These are phyloP conservation scores for Drosophila stalkeri DNA, from an alignment of 2,888 invertebrate genomes.

Conservation along the genomic window DNA sequence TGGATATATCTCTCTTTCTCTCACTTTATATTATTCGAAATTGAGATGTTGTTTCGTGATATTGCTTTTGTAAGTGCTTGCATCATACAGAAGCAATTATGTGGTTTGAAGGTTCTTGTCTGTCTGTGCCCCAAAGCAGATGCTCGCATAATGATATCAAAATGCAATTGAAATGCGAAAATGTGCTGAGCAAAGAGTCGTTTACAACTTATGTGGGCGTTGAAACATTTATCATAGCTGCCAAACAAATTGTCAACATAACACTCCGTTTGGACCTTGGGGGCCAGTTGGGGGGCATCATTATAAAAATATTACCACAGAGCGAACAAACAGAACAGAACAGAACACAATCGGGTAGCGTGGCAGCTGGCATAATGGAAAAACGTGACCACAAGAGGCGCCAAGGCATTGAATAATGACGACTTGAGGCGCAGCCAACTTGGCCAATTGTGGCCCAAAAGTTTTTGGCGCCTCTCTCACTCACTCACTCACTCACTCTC, in stretches of 20 bases:
- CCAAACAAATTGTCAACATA: constrained; percentile 68
- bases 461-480: constrained; percentile 29
- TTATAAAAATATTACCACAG: constrained; percentile 74
- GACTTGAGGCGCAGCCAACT: constrained; percentile 48
- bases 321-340: constrained; percentile 23
- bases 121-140: neutral
- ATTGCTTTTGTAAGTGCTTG: constrained; percentile 19
- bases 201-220: constrained; percentile 37
- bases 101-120: neutral
- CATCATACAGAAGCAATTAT: constrained; percentile 14
- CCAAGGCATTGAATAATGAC: constrained; percentile 61
- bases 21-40: constrained; percentile 9
- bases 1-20: neutral
- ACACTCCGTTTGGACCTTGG: constrained; percentile 37
- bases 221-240: constrained; percentile 53
- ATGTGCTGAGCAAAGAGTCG: constrained; percentile 28
- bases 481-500: neutral
- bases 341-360: constrained; percentile 21
- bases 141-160: constrained; percentile 25
- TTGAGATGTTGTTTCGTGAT: constrained; percentile 23
- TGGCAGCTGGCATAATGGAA: constrained; percentile 60
- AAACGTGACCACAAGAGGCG: constrained; percentile 73
- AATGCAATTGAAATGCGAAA: constrained; percentile 34
- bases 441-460: constrained; percentile 53
- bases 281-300: constrained; percentile 55